Evolutionary conservation across 2,888 invertebrate species (phyloP).

Genomic region (Cephus spinipes): DNA sequence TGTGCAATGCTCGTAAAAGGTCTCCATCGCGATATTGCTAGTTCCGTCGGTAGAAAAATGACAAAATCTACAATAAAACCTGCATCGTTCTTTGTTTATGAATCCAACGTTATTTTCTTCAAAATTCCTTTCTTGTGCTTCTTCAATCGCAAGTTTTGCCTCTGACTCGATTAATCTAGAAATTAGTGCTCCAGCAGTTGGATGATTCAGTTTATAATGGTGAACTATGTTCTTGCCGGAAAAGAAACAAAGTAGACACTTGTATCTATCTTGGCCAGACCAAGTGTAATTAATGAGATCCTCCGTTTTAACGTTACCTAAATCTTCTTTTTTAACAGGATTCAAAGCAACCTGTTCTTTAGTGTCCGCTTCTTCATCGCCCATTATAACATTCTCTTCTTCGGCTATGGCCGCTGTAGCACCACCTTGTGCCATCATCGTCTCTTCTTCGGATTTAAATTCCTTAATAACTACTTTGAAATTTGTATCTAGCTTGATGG

Average conservation of each 20-base stretch:
- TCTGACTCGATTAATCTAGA: conserved; percentile 71
- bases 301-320: conserved; percentile 43
- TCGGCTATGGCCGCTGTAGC: conserved; percentile 18
- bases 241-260: conserved; percentile 74
- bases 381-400: conserved; percentile 11
- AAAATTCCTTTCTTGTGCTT: conserved; percentile 68
- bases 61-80: conserved; percentile 60
- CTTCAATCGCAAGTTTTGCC: conserved; percentile 71
- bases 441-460: conserved; percentile 4
- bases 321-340: conserved; percentile 65
- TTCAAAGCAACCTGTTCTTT: neutral
- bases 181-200: conserved; percentile 74
- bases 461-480: conserved; percentile 46
- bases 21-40: conserved; percentile 47
- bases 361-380: conserved; percentile 54
- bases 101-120: conserved; percentile 40
- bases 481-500: conserved; percentile 45
- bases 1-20: conserved; percentile 80
- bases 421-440: conserved; percentile 7
- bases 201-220: conserved; percentile 76
- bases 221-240: conserved; percentile 73
- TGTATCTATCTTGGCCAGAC: conserved; percentile 59
- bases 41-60: conserved; percentile 41
- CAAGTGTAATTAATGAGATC: conserved; percentile 49
- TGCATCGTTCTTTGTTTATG: conserved; percentile 28